phyloP scores from a whole-genome alignment of 2,797 vertebrate genomes.

The Enteromius argenteus region DNA sequence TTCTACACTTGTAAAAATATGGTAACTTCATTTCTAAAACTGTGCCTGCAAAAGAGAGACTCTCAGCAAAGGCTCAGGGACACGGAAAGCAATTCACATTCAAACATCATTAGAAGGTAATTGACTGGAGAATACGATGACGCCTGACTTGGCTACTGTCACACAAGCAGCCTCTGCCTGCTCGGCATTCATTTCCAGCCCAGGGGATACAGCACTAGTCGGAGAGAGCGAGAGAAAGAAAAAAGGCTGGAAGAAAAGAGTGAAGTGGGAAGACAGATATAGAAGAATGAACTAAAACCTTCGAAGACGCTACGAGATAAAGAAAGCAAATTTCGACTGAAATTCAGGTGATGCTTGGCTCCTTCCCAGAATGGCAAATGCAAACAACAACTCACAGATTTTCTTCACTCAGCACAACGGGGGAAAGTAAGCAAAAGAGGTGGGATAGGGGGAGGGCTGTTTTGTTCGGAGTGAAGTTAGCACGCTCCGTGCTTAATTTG shows the following conservation, averaged over 20 bases:
- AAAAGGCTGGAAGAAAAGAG: conserved; percentile 44
- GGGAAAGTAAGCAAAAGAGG: conserved; percentile 30
- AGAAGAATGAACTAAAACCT: conserved; percentile 38
- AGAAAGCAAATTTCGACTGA: conserved; percentile 52
- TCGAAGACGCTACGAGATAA: conserved; percentile 41
- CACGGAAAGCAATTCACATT: conserved; percentile 67
- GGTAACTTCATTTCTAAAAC: conserved; percentile 27
- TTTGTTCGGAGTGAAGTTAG: conserved; percentile 52
- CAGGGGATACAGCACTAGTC: conserved; percentile 3
- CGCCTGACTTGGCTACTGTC: conserved; percentile 65
- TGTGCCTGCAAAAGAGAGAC: conserved; percentile 20
- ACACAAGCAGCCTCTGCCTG: conserved; percentile 59
- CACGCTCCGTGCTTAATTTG: conserved; percentile 62
- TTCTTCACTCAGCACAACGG: conserved; percentile 67
- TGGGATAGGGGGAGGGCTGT: conserved; percentile 51
- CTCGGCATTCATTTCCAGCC: conserved; percentile 67
- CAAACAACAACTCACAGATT: conserved; percentile 52
- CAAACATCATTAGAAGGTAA: conserved; percentile 74
- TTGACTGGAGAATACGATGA: conserved; percentile 66
- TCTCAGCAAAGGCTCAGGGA: conserved; percentile 40
- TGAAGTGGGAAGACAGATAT: conserved; percentile 46
- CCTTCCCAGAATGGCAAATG: conserved; percentile 12
- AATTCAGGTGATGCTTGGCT: conserved; percentile 45
- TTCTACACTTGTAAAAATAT: conserved; percentile 39
- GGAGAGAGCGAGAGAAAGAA: conserved; percentile 36